Evolutionary conservation across 2,113 vertebrate species (phyloP).

Genomic region (Aspidoscelis tigris): DNA sequence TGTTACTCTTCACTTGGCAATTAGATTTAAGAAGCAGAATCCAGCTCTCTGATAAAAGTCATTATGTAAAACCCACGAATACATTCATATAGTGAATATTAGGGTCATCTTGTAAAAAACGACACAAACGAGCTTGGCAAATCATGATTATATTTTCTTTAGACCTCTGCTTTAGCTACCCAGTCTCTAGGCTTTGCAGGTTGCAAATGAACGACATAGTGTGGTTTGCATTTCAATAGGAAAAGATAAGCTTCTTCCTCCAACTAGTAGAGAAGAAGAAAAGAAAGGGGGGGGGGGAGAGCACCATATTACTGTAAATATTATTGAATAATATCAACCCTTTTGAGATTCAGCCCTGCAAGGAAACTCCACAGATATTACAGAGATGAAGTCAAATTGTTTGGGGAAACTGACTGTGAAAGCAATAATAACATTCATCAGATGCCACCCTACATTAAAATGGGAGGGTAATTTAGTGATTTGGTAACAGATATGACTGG

Average conservation of each 20-base stretch:
- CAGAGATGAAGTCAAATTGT: constrained; percentile 75
- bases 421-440: constrained; percentile 80
- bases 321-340: constrained; percentile 77
- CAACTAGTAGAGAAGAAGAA: constrained; percentile 61
- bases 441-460: constrained; percentile 75
- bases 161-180: constrained; percentile 72
- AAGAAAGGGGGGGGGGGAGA: constrained; percentile 41
- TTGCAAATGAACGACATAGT: constrained; percentile 68
- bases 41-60: constrained; percentile 81
- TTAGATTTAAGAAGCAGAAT: constrained; percentile 82
- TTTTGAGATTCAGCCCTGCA: constrained; percentile 77
- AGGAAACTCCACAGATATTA: constrained; percentile 79
- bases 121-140: constrained; percentile 75
- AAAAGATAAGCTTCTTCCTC: constrained; percentile 77
- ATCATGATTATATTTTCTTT: constrained; percentile 75
- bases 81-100: constrained; percentile 82
- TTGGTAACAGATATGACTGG: no score
- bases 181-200: constrained; percentile 33
- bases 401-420: constrained; percentile 76
- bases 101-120: constrained; percentile 80
- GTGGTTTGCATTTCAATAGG: constrained; percentile 80
- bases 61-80: constrained; percentile 83
- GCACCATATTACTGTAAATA: constrained; percentile 82
- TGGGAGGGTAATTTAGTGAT: not conserved
- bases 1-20: constrained; percentile 80